Percentiles rank a stretch among this genome's conserved stretches.
Conservation (phyloP, 2,797 vertebrate genomes). For the Acipenser ruthenus region DNA sequence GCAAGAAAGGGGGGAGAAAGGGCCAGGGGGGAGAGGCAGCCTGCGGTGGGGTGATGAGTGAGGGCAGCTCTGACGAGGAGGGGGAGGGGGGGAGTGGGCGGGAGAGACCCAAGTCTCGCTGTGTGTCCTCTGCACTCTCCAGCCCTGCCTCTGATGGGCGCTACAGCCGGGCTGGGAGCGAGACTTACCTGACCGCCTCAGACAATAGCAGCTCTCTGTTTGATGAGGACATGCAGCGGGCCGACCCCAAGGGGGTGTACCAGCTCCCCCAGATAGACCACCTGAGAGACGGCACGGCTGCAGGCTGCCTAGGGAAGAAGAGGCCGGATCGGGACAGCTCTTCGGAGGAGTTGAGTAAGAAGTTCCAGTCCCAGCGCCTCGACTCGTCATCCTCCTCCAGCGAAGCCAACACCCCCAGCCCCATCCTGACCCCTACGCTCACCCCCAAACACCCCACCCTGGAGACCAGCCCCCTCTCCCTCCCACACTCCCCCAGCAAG, state of each 20-base stretch:
- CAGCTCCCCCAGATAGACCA: conserved; percentile 23
- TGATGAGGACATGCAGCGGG: conserved; percentile 75
- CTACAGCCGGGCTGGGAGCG: conserved; percentile 67
- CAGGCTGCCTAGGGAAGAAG: conserved; percentile 17
- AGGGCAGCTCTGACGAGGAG: conserved; percentile 67
- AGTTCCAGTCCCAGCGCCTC: conserved; percentile 78
- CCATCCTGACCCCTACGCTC: conserved; percentile 63
- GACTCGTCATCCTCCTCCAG: conserved; percentile 83
- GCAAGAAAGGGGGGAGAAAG: conserved; percentile 11
- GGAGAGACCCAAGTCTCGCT: conserved; percentile 46
- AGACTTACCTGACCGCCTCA: conserved; percentile 79
- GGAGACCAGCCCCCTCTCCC: conserved; percentile 33
- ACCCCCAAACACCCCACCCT: conserved; percentile 63
- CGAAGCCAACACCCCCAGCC: conserved; percentile 74
- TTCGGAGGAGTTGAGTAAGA: conserved; percentile 82
- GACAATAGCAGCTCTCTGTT: conserved; percentile 90
- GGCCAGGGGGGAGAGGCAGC: neutral
- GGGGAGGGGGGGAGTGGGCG: conserved; percentile 36
- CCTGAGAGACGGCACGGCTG: neutral
- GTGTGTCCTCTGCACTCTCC: conserved; percentile 57
- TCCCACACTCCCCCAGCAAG: conserved; percentile 42
- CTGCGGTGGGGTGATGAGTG: conserved; percentile 30
- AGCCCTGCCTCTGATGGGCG: conserved; percentile 64
- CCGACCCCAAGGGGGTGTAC: conserved; percentile 44
- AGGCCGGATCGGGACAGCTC: conserved; percentile 60